Percentiles rank a stretch among this genome's conserved stretches.
Conservation (phyloP, 2,797 vertebrate genomes). For the Sorex maritimensis region DNA sequence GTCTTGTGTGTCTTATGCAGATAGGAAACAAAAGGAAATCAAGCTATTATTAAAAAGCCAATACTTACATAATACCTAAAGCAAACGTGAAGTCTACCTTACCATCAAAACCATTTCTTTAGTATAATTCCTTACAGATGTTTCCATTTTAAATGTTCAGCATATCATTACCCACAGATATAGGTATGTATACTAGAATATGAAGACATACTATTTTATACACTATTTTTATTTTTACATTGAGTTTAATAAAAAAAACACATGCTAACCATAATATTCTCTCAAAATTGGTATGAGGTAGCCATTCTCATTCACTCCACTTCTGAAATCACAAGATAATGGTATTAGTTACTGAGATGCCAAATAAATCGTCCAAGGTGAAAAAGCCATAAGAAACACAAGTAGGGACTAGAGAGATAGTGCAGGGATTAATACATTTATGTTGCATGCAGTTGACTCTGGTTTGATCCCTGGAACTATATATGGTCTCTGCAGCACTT, state of each 20-base stretch:
- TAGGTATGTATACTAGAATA: background rate
- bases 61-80: background rate
- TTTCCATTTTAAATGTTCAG: background rate
- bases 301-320: background rate
- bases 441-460: no score
- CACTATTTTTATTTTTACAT: background rate
- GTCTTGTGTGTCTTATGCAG: background rate
- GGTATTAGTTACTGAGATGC: background rate
- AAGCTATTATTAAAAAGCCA: constrained; percentile 16
- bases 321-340: constrained; percentile 18
- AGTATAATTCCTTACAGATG: background rate
- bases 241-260: constrained; percentile 40
- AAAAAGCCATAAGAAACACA: background rate
- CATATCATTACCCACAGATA: constrained; percentile 2
- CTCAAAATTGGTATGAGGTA: background rate
- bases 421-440: no score
- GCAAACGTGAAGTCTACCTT: background rate
- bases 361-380: constrained; percentile 61
- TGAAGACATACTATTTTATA: background rate
- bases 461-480: no score
- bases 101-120: background rate
- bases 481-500: no score
- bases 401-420: no score
- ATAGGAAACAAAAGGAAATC: constrained; percentile 1
- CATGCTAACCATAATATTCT: background rate